Evolutionary conservation across 2,113 vertebrate genomes (phyloP).

Genomic region (Cyprinodon variegatus): DNA sequence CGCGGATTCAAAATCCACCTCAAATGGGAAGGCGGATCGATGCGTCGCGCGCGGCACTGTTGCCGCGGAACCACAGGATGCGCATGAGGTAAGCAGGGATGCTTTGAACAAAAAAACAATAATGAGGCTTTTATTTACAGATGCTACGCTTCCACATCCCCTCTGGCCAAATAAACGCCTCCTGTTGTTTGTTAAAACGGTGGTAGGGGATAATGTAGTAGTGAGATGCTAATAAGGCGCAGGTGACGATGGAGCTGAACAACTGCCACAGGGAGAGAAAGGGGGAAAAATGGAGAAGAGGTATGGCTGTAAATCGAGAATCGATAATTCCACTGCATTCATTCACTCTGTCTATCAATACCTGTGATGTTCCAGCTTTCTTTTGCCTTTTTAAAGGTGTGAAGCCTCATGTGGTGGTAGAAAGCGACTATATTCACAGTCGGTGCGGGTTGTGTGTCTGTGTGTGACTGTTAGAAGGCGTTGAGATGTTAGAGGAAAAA

Average conservation of each 20-base stretch:
- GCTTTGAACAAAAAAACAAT: background rate
- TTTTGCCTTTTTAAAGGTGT: constrained; percentile 13
- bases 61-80: constrained; percentile 54
- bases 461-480: constrained; percentile 6
- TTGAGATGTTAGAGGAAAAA: constrained; percentile 2
- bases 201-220: constrained; percentile 10
- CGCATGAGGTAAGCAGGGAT: constrained; percentile 56
- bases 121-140: constrained; percentile 2
- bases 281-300: constrained; percentile 49
- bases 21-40: constrained; percentile 52
- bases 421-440: background rate
- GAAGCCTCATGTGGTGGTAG: background rate
- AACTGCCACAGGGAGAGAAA: constrained; percentile 18
- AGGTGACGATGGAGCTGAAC: constrained; percentile 40
- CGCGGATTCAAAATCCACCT: constrained; percentile 38
- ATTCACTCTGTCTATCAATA: constrained; percentile 73
- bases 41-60: constrained; percentile 57
- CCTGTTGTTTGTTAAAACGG: background rate
- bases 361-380: constrained; percentile 44
- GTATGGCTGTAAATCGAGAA: constrained; percentile 72
- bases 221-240: constrained; percentile 13
- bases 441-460: background rate
- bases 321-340: constrained; percentile 78
- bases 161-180: background rate
- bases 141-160: constrained; percentile 5